Evolutionary conservation across 2,113 vertebrate species (phyloP).

Genomic region (Tetraodon nigroviridis): DNA sequence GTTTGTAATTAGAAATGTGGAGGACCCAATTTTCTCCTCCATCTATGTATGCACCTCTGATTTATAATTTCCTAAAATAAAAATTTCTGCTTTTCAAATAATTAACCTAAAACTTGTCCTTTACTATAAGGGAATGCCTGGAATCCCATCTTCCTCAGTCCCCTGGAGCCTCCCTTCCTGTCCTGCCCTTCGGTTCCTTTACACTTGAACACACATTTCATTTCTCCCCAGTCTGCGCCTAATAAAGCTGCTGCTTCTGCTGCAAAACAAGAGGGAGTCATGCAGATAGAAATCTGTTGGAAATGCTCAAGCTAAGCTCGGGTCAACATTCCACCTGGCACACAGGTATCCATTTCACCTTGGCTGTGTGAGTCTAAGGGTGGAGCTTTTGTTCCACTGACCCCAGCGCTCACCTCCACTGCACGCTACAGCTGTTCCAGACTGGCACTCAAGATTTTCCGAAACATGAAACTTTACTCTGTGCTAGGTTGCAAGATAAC

Average conservation of each 20-base stretch:
- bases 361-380: conserved; percentile 45
- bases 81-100: neutral
- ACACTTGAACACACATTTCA: conserved; percentile 42
- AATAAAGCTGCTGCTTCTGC: conserved; percentile 19
- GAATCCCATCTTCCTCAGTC: conserved; percentile 49
- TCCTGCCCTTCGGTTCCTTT: conserved; percentile 34
- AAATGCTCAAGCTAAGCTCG: conserved; percentile 53
- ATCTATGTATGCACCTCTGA: too few relatives aligned
- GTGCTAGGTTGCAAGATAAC: neutral
- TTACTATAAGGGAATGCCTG: conserved; percentile 45
- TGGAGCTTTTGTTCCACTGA: conserved; percentile 38
- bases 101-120: conserved; percentile 14
- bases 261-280: conserved; percentile 15
- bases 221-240: conserved; percentile 43
- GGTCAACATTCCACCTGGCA: conserved; percentile 64
- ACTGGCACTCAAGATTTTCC: neutral
- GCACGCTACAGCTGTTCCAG: conserved; percentile 22
- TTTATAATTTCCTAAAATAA: too few relatives aligned
- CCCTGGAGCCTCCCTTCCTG: conserved; percentile 14
- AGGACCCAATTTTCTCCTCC: neutral
- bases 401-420: conserved; percentile 27
- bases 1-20: neutral
- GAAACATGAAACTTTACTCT: neutral
- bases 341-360: conserved; percentile 60
- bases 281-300: conserved; percentile 46